Percentiles rank a stretch among this genome's conserved stretches.
Evolutionary conservation across 2,113 vertebrate genomes (phyloP).

Genomic region (Ophthalmolycus amberensis): DNA sequence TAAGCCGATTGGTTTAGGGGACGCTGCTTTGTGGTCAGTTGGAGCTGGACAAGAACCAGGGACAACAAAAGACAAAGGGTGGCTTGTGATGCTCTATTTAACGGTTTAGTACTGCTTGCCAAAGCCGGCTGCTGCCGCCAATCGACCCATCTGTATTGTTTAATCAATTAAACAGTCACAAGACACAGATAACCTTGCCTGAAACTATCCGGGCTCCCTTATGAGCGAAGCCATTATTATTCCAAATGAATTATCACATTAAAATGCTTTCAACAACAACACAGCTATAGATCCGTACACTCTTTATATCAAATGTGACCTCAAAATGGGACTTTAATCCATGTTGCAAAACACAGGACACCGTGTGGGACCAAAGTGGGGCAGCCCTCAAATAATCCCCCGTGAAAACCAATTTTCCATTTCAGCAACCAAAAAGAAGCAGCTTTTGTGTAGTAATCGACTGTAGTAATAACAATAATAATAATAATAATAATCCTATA

Average conservation of each 20-base stretch:
- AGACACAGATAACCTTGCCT: constrained; percentile 10
- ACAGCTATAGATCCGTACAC: background rate
- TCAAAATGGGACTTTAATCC: constrained; percentile 45
- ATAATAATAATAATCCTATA: background rate
- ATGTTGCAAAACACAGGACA: constrained; percentile 7
- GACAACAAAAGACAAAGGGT: constrained; percentile 46
- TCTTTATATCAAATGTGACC: background rate
- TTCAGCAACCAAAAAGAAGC: constrained; percentile 1
- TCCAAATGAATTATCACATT: background rate
- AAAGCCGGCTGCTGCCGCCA: constrained; percentile 35
- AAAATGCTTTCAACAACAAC: background rate
- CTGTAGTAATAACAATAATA: background rate
- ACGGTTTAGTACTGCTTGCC: constrained; percentile 25
- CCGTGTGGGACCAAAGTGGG: constrained; percentile 19
- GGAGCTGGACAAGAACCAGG: constrained; percentile 4
- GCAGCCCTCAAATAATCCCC: constrained; percentile 37
- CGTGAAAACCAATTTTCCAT: constrained; percentile 33
- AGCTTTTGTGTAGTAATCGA: background rate
- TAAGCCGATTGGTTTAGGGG: background rate
- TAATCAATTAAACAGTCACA: constrained; percentile 38
- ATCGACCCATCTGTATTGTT: constrained; percentile 41
- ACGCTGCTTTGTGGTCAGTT: constrained; percentile 3
- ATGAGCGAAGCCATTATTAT: background rate
- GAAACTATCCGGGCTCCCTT: background rate
- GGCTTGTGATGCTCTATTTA: constrained; percentile 44